Evolutionary conservation across 2,797 vertebrate genomes (phyloP).

Genomic region (Sitta carolinensis): DNA sequence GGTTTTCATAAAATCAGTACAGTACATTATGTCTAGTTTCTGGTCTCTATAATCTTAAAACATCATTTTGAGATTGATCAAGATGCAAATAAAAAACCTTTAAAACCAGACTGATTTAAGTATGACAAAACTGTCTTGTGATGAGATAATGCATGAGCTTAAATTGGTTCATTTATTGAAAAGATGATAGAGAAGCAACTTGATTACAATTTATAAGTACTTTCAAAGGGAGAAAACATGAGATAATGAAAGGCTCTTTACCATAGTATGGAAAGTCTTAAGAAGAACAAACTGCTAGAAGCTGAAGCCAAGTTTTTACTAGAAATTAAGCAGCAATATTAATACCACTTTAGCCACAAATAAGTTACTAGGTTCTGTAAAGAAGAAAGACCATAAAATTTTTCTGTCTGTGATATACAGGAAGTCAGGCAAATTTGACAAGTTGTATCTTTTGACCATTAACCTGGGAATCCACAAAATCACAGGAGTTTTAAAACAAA

Average conservation of each 20-base stretch:
- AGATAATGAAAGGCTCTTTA: not conserved
- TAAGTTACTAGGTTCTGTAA: not conserved
- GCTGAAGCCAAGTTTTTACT: not conserved
- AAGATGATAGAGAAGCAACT: not conserved
- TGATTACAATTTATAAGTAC: not conserved
- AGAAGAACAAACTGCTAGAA: not conserved
- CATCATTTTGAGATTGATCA: not conserved
- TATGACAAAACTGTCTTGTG: not conserved
- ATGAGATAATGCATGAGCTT: not conserved
- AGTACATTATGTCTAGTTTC: not conserved
- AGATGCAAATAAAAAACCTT: not conserved
- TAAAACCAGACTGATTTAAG: not conserved
- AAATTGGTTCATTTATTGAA: not conserved
- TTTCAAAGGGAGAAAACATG: not conserved
- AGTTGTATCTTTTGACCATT: not conserved
- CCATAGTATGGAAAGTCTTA: not conserved
- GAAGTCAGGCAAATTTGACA: not conserved
- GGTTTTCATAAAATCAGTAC: not conserved
- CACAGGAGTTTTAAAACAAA: not conserved
- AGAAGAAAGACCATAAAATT: not conserved
- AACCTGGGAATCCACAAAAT: not conserved
- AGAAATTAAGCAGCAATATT: not conserved
- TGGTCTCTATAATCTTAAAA: not conserved
- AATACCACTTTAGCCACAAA: not conserved
- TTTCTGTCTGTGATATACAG: not conserved